Evolutionary conservation across 2,113 vertebrate genomes (phyloP).

Genomic region (Myrmophylax atrothorax): DNA sequence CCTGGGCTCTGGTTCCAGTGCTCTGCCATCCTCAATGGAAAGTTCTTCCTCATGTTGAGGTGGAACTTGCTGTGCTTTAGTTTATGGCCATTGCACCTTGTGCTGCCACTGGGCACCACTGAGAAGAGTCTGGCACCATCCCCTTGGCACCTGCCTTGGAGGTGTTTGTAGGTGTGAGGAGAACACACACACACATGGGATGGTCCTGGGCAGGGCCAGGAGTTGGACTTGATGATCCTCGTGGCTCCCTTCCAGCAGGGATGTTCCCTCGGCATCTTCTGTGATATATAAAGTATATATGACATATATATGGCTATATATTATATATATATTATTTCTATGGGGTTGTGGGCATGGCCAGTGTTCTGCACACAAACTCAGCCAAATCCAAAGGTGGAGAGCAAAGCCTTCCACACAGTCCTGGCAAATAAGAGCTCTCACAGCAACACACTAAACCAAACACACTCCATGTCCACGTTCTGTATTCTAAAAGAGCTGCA

Average conservation of each 20-base stretch:
- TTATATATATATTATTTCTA: background rate
- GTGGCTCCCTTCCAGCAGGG: background rate
- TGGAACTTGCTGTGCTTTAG: background rate
- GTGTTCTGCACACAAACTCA: background rate
- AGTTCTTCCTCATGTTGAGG: background rate
- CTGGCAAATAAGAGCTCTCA: background rate
- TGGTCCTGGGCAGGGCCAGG: background rate
- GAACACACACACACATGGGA: background rate
- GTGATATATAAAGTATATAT: background rate
- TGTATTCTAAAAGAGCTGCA: background rate
- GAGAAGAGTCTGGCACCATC: background rate
- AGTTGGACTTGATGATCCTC: background rate
- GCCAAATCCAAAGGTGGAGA: background rate
- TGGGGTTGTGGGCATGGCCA: accelerated
- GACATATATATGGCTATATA: too few relatives aligned
- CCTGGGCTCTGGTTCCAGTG: background rate
- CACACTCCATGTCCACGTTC: background rate
- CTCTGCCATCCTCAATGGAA: too few relatives aligned
- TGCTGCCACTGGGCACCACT: background rate
- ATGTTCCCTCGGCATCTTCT: background rate
- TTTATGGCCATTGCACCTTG: background rate
- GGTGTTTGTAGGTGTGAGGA: background rate
- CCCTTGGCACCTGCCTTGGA: background rate
- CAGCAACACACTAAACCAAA: background rate
- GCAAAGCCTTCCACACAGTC: background rate